phyloP scores from a whole-genome alignment of 2,113 vertebrate species.

The Neogobius melanostomus region DNA sequence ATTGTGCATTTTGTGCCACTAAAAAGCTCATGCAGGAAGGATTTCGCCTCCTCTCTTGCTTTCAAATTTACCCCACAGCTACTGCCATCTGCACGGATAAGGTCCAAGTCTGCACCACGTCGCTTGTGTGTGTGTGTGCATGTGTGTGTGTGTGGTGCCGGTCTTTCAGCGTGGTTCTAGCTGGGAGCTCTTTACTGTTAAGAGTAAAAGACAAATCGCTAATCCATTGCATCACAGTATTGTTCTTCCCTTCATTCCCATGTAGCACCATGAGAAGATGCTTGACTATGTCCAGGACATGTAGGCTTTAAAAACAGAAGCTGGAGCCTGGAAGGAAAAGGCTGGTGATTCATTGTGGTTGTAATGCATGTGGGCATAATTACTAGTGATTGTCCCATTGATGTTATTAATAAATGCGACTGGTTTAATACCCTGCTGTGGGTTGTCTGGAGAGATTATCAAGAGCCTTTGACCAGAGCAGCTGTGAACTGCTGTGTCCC shows the following conservation, averaged over 20 bases:
- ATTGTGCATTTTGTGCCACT: slow-evolving; percentile 46
- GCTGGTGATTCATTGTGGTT: neutral
- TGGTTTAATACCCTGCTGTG: slow-evolving; percentile 43
- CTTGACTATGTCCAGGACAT: neutral
- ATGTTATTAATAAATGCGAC: slow-evolving; percentile 30
- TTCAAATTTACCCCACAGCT: slow-evolving; percentile 39
- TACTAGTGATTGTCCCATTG: slow-evolving; percentile 21
- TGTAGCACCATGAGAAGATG: neutral
- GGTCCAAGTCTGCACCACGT: slow-evolving; percentile 57
- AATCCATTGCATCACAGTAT: neutral
- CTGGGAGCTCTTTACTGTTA: slow-evolving; percentile 16
- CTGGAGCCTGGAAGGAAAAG: neutral
- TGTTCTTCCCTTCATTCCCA: neutral
- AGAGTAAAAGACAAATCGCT: slow-evolving; percentile 1
- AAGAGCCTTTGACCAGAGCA: slow-evolving; percentile 37
- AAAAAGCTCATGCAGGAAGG: slow-evolving; percentile 48
- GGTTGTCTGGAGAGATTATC: slow-evolving; percentile 65
- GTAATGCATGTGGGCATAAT: slow-evolving; percentile 18
- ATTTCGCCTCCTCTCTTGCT: slow-evolving; percentile 52
- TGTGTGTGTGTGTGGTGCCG: slow-evolving; percentile 17
- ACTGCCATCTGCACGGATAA: slow-evolving; percentile 64
- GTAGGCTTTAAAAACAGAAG: neutral
- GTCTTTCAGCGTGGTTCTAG: slow-evolving; percentile 31
- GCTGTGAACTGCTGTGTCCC: slow-evolving; percentile 57
- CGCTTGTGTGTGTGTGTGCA: slow-evolving; percentile 53